Conservation (phyloP, 2,888 invertebrate genomes). For the Pammene aurita region DNA sequence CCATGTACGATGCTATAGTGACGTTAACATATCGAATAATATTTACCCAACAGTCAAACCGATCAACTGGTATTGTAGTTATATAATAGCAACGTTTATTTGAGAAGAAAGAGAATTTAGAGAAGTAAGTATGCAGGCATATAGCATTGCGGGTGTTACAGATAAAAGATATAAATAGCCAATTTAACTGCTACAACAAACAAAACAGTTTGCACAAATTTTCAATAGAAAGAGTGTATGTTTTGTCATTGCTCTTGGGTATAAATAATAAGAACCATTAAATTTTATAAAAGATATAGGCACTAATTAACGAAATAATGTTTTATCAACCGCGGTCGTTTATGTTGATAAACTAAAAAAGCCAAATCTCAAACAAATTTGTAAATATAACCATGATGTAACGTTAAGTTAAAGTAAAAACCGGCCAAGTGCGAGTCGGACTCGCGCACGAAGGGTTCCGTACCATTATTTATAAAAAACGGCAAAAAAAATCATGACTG, state of each 20-base stretch:
- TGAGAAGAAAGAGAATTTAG: neutral
- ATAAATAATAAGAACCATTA: neutral
- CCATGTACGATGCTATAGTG: constrained; percentile 20
- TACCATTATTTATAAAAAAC: too few relatives aligned
- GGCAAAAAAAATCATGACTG: too few relatives aligned
- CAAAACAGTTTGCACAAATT: too few relatives aligned
- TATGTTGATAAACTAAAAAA: constrained; percentile 11
- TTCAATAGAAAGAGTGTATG: too few relatives aligned
- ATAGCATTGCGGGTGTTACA: neutral
- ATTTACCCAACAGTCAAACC: constrained; percentile 29
- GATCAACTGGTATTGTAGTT: constrained; percentile 27
- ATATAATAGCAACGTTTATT: constrained; percentile 11
- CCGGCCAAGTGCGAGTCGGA: too few relatives aligned
- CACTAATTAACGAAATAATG: constrained; percentile 6
- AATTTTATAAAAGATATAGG: neutral
- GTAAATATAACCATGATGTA: constrained; percentile 18
- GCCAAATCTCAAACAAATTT: constrained; percentile 2
- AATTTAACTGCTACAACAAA: too few relatives aligned
- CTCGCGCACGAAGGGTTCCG: too few relatives aligned
- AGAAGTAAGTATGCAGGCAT: neutral
- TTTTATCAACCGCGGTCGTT: constrained; percentile 11
- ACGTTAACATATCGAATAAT: constrained; percentile 32
- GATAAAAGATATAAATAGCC: neutral
- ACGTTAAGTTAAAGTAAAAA: constrained; percentile 3
- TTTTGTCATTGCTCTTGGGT: too few relatives aligned